phyloP scores from a whole-genome alignment of 1,140 invertebrate genomes.

The Hermetia illucens region DNA sequence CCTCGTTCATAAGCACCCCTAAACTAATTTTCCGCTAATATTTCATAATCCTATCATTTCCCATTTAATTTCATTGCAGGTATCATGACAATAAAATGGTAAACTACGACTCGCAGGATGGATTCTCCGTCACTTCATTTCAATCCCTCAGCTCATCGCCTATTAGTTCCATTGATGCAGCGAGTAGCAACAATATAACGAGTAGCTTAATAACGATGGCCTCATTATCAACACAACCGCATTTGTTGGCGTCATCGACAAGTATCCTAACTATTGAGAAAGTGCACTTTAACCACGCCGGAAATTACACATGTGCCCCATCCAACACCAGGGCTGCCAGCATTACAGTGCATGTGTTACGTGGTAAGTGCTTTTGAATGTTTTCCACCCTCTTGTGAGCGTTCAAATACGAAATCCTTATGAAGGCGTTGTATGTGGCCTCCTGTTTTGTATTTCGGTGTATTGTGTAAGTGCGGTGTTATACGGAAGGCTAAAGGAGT shows the following conservation, averaged over 20 bases:
- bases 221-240: constrained; percentile 13
- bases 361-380: no score
- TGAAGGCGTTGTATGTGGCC: no score
- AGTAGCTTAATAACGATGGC: constrained; percentile 24
- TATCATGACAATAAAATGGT: constrained; percentile 60
- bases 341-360: constrained; percentile 51
- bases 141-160: background rate
- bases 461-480: no score
- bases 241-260: constrained; percentile 19
- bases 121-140: constrained; percentile 28
- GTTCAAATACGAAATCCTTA: no score
- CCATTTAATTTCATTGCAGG: constrained; percentile 10
- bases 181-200: constrained; percentile 4
- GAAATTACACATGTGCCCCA: constrained; percentile 54
- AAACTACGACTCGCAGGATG: constrained; percentile 45
- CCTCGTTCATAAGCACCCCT: no score
- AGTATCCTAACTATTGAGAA: constrained; percentile 25
- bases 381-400: no score
- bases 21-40: no score
- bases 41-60: no score
- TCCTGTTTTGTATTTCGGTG: no score
- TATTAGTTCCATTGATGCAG: background rate
- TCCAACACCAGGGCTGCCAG: constrained; percentile 50
- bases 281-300: constrained; percentile 33
- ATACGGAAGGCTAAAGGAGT: no score